Evolutionary conservation across 2,113 vertebrate species (phyloP), one percentile per base, ranked within the genome.

Genomic region (Chlorocebus sabaeus): DNA sequence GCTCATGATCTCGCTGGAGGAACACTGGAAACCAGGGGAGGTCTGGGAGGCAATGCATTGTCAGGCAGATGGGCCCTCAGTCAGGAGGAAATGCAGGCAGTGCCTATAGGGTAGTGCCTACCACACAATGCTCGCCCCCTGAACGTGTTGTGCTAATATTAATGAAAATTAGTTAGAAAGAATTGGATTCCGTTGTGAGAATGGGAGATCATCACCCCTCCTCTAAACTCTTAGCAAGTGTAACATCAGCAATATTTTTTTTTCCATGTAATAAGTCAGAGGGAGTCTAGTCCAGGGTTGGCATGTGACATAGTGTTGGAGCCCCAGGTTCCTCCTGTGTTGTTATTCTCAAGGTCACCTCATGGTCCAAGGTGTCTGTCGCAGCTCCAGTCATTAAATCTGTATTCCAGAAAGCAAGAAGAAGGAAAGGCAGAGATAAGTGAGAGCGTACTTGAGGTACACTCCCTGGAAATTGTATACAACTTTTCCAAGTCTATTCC

Each of bases 371-470:
- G 67, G 45, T 82, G 25, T 38, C 27, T 61, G 38, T n/a, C 83
- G 32, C 75, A 64, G 80, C 61, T 87, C 83, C 32, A n/a, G 94
- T 27, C 90, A 13, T 91, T 52, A 3, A 10, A 75, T 43, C 68
- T 80, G 59, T 22, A 55, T 83, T 79, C 55, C 16, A 27, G 78
- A 93, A 89, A 83, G 52, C 16, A 95, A 95, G 73, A 40, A 23
- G 55, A 16, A 25, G 67, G 90, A 30, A 59, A 87, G 38, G 18
- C 22, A 50, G 75, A 43, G 75, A 35, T 48, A 27, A 86, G 38
- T 50, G 18, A 32, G 17, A 88, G 17, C 5, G 14, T 12, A 50
- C 22, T 73, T 84, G 12, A 81, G 52, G 48, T 64, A 79, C 6
- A 50, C 8, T 89, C 85, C n/a, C 68, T 78, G 11, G 72, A 73